These are phyloP conservation scores for Rana temporaria DNA, from an alignment of 2,113 vertebrate genomes.

Conservation along the genomic window DNA sequence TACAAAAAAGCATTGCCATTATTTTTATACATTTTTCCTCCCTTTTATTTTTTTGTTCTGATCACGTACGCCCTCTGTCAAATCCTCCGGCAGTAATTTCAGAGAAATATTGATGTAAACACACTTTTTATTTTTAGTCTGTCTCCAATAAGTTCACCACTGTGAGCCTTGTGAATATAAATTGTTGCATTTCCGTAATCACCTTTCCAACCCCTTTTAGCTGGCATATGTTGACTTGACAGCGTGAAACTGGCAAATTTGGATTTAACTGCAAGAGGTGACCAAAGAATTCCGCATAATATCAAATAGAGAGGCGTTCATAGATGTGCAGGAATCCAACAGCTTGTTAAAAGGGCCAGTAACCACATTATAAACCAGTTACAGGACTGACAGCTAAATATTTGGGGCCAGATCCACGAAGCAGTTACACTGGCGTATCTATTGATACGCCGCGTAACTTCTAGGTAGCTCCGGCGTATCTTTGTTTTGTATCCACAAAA, in stretches of 20 bases:
- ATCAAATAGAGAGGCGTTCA: too few species aligned
- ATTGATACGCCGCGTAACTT: too few species aligned
- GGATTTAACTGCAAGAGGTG: background rate
- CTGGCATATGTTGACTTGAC: background rate
- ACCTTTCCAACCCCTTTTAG: background rate
- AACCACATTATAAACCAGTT: too few species aligned
- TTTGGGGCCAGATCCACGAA: too few species aligned
- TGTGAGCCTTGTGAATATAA: slow-evolving; percentile 1
- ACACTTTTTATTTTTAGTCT: slow-evolving; percentile 22
- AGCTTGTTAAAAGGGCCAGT: too few species aligned
- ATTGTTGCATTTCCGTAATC: background rate
- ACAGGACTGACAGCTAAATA: too few species aligned
- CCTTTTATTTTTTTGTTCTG: slow-evolving; percentile 10
- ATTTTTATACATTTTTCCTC: slow-evolving; percentile 9
- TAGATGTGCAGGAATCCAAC: too few species aligned
- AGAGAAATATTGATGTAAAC: slow-evolving; percentile 50
- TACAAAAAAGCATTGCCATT: background rate
- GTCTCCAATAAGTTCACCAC: slow-evolving; percentile 2
- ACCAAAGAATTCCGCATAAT: background rate
- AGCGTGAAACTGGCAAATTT: background rate
- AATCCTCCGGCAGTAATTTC: slow-evolving; percentile 38
- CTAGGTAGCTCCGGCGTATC: too few species aligned
- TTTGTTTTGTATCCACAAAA: too few species aligned
- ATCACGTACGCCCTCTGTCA: slow-evolving; percentile 24
- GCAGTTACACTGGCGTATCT: too few species aligned